Evolutionary conservation across 1,140 invertebrate genomes (phyloP), one percentile per base, ranked within the genome.

Genomic region (Latrodectus geometricus): DNA sequence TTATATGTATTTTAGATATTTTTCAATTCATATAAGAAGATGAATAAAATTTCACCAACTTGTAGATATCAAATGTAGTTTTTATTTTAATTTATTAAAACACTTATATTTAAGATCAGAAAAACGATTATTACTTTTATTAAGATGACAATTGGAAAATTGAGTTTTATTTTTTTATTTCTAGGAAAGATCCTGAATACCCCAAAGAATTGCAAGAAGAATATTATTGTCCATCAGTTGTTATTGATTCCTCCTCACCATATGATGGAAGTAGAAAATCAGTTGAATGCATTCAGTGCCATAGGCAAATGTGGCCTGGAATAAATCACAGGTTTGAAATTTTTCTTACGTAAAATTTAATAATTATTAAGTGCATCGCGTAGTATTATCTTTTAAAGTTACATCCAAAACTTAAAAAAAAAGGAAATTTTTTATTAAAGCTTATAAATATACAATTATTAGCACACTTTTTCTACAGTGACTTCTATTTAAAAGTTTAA

Each of bases 131-230:
- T n/a, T 23, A n/a, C n/a, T 49, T 73, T n/a, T n/a, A 69, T 20
- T 69, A 69, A 15, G 11, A 20, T 4, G 4, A 49, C n/a, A 48
- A 4, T 4, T 73, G 21, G 21, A 48, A 48, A 49, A 73, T 14
- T 35, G 11, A 14, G 9, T 8, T 48, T 17, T 50, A 23, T 56
- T 21, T n/a, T 15, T 65, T 70, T n/a, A 9, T 15, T 78, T 54
- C 2, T 20, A 87, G 85, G 77, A 87, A 87, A 87, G 76, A 80
- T 21, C 48, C 69, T 14, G 85, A 87, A 17, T 87, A 87, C 54
- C 85, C 85, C 9, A 87, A 87, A 35, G 85, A 87, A 74, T 68
- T 87, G 4, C 76, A 74, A 75, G 85, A 87, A 23, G 76, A 80
- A 14, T 87, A 65, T 68, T 87, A 74, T 14, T 80, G 69, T 35